These are phyloP conservation scores for Drosophila anceps DNA, from an alignment of 2,888 invertebrate genomes.

Conservation along the genomic window DNA sequence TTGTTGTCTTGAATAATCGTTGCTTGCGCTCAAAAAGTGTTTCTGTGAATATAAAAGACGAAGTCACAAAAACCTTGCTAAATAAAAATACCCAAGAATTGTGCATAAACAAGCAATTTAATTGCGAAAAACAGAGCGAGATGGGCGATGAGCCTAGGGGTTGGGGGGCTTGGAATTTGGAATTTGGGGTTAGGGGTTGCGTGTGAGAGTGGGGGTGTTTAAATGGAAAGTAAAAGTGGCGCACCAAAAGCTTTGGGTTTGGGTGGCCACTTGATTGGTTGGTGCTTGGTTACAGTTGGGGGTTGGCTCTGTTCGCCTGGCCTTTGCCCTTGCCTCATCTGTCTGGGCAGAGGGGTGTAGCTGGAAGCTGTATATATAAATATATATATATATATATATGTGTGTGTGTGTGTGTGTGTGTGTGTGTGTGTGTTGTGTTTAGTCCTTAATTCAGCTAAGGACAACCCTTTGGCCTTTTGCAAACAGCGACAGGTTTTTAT, in stretches of 20 bases:
- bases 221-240: slow-evolving; percentile 77
- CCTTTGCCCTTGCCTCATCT: slow-evolving; percentile 42
- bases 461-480: slow-evolving; percentile 39
- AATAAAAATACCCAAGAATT: slow-evolving; percentile 32
- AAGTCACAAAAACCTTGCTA: slow-evolving; percentile 45
- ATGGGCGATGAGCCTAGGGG: neutral
- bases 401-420: slow-evolving; percentile 3
- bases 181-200: neutral
- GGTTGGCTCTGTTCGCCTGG: slow-evolving; percentile 55
- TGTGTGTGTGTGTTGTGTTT: slow-evolving; percentile 18
- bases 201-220: slow-evolving; percentile 33
- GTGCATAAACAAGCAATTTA: slow-evolving; percentile 37
- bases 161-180: neutral
- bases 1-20: slow-evolving; percentile 77
- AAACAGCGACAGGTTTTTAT: slow-evolving; percentile 73
- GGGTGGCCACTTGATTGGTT: slow-evolving; percentile 80
- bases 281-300: slow-evolving; percentile 62
- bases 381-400: no score
- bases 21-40: slow-evolving; percentile 84
- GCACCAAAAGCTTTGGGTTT: slow-evolving; percentile 74
- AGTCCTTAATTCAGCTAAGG: slow-evolving; percentile 67
- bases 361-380: slow-evolving; percentile 34
- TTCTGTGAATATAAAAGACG: slow-evolving; percentile 76
- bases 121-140: slow-evolving; percentile 27
- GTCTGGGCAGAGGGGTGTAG: slow-evolving; percentile 9